Evolutionary conservation across 1,140 invertebrate species (phyloP), one percentile per base, ranked within the genome.

Genomic region (Polypedilum vanderplanki): DNA sequence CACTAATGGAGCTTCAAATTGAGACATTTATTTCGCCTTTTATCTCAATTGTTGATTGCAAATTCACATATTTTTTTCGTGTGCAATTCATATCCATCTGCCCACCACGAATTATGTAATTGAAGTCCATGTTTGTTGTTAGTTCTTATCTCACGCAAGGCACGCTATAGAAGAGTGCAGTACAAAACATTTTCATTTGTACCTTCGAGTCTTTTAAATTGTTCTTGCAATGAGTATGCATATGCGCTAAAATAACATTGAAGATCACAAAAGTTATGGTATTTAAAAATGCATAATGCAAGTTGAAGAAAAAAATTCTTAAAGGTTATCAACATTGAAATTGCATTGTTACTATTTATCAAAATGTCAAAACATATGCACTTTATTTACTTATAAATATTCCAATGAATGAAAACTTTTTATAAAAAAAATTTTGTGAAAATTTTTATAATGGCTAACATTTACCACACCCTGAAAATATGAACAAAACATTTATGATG

Each of bases 11-110:
- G 17, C 65, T 22, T 70, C 18, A 70, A 70, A 70, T 70, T 70
- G 65, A 70, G 46, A 70, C 17, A 70, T 70, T 70, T 70, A 70
- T 70, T 20, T 70, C 65, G 65, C 65, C 17, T 17, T 70, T 22
- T 18, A 20, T 20, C n/a, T 8, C 46, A 15, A 57, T n/a, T 15
- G 46, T n/a, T 57, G 46, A 57, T 57, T 57, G 46, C 46, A 57
- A n/a, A 57, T 57, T n/a, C 12, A 15, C n/a, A 57, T 46, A 3
- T 46, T 46, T 57, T 57, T 57, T 57, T 57, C 15, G 41, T 46
- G n/a, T 57, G 12, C 46, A 15, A n/a, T 57, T n/a, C 46, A 57
- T 57, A 8, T n/a, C 3, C 46, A 57, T 57, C 46, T 57, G 46
- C 46, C 46, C 46, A 57, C 46, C 46, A 8, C 46, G 46, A 57